These are phyloP conservation scores for Myathropa florea DNA, from an alignment of 2,888 invertebrate genomes.

Conservation along the genomic window DNA sequence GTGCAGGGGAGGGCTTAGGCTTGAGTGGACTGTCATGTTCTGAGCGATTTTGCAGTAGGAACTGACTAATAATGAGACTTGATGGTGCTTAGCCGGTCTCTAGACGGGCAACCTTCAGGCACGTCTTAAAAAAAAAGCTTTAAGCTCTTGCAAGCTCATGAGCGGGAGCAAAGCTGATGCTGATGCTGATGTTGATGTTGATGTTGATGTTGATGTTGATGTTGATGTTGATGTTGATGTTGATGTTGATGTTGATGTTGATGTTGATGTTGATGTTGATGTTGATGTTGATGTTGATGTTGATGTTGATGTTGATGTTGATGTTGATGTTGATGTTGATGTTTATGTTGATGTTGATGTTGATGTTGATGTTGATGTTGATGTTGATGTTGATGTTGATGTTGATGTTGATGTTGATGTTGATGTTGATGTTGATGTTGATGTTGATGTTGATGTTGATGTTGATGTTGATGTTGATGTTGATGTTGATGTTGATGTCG, in stretches of 20 bases:
- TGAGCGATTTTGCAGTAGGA: too few relatives aligned
- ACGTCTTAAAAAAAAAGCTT: too few relatives aligned
- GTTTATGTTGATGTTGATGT: slow-evolving; percentile 25
- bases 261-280: neutral
- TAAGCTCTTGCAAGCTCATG: too few relatives aligned
- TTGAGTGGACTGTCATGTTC: too few relatives aligned
- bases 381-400: slow-evolving; percentile 26
- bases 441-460: slow-evolving; percentile 19
- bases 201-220: slow-evolving; percentile 18
- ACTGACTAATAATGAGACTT: too few relatives aligned
- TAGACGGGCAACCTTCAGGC: too few relatives aligned
- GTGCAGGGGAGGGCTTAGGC: too few relatives aligned
- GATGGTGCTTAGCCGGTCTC: too few relatives aligned
- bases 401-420: slow-evolving; percentile 26
- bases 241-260: slow-evolving; percentile 11
- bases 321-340: slow-evolving; percentile 20
- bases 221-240: slow-evolving; percentile 18
- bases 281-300: slow-evolving; percentile 17
- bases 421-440: slow-evolving; percentile 26
- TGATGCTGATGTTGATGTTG: neutral
- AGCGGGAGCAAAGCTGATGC: too few relatives aligned
- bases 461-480: slow-evolving; percentile 14
- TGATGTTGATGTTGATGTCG: slow-evolving; percentile 9
- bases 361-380: slow-evolving; percentile 24
- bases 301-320: slow-evolving; percentile 20